Conservation (phyloP, 2,113 vertebrate genomes). For the Corvus moneduloides region DNA sequence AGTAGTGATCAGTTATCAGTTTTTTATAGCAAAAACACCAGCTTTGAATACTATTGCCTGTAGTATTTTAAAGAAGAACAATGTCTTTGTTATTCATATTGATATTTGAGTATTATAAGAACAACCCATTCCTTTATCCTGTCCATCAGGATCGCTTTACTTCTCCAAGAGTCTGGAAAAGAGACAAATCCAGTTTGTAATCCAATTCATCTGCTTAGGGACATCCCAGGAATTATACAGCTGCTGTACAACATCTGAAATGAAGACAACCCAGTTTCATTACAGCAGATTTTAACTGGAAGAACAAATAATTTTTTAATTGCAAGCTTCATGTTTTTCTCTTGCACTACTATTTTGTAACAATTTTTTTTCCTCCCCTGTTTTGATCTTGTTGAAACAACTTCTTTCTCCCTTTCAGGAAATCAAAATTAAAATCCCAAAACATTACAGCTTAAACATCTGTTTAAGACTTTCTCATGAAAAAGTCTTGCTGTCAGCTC, state of each 20-base stretch:
- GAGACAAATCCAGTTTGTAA: background rate
- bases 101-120: background rate
- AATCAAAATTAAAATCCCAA: background rate
- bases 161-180: background rate
- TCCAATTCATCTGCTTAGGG: background rate
- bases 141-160: background rate
- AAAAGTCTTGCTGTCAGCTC: background rate
- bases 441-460: rapidly evolving
- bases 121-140: background rate
- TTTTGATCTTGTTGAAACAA: background rate
- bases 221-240: background rate
- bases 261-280: background rate
- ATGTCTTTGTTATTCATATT: background rate
- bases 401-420: background rate
- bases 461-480: background rate
- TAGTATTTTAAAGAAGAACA: background rate
- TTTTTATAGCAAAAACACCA: background rate
- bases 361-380: background rate
- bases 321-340: background rate
- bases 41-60: background rate
- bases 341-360: background rate
- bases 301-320: background rate
- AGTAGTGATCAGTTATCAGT: background rate
- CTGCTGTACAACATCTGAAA: background rate
- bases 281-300: background rate